A percentile compares a stretch with the other conserved stretches of the same genome.
These are phyloP conservation scores for Caradrina clavipalpis DNA, from an alignment of 2,888 invertebrate genomes.

Conservation along the genomic window DNA sequence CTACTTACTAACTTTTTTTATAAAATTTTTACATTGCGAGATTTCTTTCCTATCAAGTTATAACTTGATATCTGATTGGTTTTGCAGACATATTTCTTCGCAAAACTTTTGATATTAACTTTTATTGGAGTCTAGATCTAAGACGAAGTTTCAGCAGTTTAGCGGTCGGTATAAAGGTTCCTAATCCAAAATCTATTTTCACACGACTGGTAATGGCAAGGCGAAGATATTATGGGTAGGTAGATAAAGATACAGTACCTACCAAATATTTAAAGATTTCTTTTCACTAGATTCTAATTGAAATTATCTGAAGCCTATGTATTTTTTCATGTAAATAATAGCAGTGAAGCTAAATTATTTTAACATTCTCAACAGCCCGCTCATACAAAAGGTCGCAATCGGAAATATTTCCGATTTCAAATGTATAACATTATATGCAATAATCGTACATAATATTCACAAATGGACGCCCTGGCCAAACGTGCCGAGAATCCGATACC, in stretches of 20 bases:
- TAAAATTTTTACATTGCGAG: conserved; percentile 30
- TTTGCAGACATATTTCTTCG: conserved; percentile 37
- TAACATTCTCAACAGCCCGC: background rate
- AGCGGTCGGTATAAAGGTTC: background rate
- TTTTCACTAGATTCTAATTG: too few species aligned
- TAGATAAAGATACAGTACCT: too few species aligned
- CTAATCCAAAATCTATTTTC: background rate
- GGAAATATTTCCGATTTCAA: conserved; percentile 17
- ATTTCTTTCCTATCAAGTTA: conserved; percentile 31
- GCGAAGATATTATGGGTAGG: too few species aligned
- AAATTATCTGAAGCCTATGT: too few species aligned
- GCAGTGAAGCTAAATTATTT: too few species aligned
- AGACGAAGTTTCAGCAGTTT: background rate
- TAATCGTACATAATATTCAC: conserved; percentile 50
- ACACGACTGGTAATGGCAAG: too few species aligned
- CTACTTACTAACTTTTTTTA: conserved; percentile 8
- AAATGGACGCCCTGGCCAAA: conserved; percentile 42
- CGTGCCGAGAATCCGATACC: conserved; percentile 55
- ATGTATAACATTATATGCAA: conserved; percentile 30
- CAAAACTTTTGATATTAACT: conserved; percentile 35
- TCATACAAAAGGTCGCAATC: conserved; percentile 13
- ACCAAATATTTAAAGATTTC: too few species aligned
- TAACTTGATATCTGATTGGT: conserved; percentile 39
- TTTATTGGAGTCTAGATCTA: conserved; percentile 20
- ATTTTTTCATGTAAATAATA: background rate